Percentiles rank a stretch among this genome's conserved stretches.
phyloP scores from a whole-genome alignment of 2,888 invertebrate species.

The Scrobipalpa costella region DNA sequence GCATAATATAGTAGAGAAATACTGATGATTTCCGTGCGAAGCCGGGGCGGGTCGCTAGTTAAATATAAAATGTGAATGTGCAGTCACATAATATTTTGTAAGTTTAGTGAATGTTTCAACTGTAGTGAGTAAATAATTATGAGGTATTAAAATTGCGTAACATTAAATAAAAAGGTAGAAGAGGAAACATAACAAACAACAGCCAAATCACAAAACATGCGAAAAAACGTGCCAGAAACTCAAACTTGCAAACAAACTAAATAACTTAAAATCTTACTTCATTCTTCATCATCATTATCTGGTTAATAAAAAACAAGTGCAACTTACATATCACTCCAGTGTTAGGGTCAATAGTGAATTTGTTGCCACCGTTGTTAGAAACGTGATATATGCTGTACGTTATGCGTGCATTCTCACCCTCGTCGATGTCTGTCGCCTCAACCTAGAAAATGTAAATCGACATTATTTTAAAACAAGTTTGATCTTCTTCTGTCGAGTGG shows the following conservation, averaged over 20 bases:
- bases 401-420: slow-evolving; percentile 90
- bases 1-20: no score
- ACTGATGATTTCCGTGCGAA: no score
- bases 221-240: not conserved
- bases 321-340: slow-evolving; percentile 86
- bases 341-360: slow-evolving; percentile 90
- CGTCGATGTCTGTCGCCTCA: slow-evolving; percentile 92
- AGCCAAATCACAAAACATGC: not conserved
- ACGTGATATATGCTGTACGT: slow-evolving; percentile 94
- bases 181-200: no score
- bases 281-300: not conserved
- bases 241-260: not conserved
- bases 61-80: no score
- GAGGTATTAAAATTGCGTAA: no score
- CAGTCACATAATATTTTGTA: no score
- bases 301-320: slow-evolving; percentile 17
- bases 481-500: no score
- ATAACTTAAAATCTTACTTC: slow-evolving; percentile 1
- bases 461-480: not conserved
- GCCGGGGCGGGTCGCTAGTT: no score
- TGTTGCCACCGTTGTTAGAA: slow-evolving; percentile 93
- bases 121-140: no score
- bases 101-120: no score
- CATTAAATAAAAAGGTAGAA: no score
- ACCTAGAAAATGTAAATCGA: slow-evolving; percentile 69